A percentile compares a stretch with the other conserved stretches of the same genome.
phyloP scores from a whole-genome alignment of 2,113 vertebrate genomes.

The mouse (Mus musculus) region DNA sequence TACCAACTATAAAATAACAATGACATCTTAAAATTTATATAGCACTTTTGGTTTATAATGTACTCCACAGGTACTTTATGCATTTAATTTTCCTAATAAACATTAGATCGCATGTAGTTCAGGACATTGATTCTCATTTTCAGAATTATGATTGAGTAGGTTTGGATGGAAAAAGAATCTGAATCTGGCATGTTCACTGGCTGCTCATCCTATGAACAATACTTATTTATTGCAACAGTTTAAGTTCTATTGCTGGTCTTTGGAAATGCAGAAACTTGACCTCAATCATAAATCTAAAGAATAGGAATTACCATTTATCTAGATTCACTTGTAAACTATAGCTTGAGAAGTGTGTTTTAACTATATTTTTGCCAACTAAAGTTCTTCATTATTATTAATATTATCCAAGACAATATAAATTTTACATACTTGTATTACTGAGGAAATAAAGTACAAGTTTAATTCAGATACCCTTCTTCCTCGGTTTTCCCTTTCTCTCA shows the following conservation, averaged over 20 bases:
- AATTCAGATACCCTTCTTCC: neutral
- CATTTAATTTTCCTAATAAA: slow-evolving; percentile 13
- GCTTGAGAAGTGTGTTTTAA: neutral
- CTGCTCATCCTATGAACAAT: neutral
- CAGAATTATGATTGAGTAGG: neutral
- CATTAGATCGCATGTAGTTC: neutral
- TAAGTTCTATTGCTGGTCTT: neutral
- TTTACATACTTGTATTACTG: neutral
- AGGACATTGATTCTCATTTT: neutral
- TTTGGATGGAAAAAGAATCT: neutral
- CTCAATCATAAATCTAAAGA: neutral
- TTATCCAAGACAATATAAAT: neutral
- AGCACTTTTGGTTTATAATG: slow-evolving; percentile 11
- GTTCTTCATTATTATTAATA: neutral
- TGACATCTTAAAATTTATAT: slow-evolving; percentile 23
- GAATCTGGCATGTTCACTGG: neutral
- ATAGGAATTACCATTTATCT: neutral
- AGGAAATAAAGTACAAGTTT: neutral
- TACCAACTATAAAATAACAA: slow-evolving; percentile 37
- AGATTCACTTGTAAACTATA: neutral
- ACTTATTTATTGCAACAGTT: neutral
- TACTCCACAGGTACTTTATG: neutral
- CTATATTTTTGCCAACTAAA: neutral
- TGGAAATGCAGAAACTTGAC: neutral
- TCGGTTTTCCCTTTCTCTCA: neutral